A percentile compares a stretch with the other conserved stretches of the same genome.
Conservation (phyloP, 2,113 vertebrate species). For the Raja brachyura region DNA sequence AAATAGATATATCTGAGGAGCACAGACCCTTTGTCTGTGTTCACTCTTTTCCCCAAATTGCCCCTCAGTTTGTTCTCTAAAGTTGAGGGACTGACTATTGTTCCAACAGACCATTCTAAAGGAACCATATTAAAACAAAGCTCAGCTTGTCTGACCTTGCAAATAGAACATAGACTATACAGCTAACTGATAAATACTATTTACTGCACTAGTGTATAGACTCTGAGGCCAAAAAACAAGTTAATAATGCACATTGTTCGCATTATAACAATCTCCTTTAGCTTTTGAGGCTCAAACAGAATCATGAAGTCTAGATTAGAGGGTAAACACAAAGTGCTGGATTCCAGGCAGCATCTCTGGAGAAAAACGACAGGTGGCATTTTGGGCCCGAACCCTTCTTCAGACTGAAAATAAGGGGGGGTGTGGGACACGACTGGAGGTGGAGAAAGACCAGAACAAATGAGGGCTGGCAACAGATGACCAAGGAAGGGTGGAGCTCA, state of each 20-base stretch:
- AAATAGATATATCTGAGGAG: not conserved
- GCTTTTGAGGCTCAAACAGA: not conserved
- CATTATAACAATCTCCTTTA: not conserved
- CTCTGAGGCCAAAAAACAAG: not conserved
- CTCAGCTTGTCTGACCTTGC: conserved; percentile 21
- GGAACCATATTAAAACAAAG: not conserved
- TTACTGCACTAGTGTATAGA: not conserved
- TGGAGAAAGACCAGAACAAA: no score
- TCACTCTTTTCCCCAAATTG: not conserved
- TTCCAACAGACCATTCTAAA: not conserved
- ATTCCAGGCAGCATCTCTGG: no score
- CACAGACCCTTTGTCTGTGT: not conserved
- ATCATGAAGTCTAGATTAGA: not conserved
- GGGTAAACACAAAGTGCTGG: no score
- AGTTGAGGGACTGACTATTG: not conserved
- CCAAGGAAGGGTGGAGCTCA: no score
- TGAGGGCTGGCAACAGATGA: no score
- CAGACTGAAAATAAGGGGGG: no score
- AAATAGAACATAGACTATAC: not conserved
- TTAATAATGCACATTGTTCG: not conserved
- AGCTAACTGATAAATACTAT: not conserved
- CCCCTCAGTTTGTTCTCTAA: not conserved
- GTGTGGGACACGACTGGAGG: no score
- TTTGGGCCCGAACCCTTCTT: no score
- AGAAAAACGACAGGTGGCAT: no score